Evolutionary conservation across 2,113 vertebrate species (phyloP).

Genomic region (Raja brachyura): DNA sequence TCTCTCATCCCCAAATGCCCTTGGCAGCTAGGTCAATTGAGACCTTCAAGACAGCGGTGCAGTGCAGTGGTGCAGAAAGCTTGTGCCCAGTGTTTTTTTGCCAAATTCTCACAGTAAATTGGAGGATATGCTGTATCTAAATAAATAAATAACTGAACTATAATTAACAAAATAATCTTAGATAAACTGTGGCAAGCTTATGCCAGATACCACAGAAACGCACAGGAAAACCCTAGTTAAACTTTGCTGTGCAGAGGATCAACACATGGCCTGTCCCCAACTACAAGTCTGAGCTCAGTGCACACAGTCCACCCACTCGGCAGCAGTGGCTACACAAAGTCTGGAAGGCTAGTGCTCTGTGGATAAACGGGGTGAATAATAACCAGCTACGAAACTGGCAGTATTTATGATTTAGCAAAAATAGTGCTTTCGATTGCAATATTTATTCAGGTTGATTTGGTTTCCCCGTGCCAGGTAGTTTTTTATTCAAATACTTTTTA

Average conservation of each 20-base stretch:
- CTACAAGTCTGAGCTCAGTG: neutral
- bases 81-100: neutral
- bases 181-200: neutral
- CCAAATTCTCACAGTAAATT: neutral
- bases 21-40: neutral
- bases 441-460: neutral
- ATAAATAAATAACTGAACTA: constrained; percentile 11
- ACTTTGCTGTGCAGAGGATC: neutral
- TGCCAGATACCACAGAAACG: constrained; percentile 14
- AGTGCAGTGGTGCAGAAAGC: neutral
- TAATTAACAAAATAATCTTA: constrained; percentile 31
- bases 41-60: neutral
- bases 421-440: neutral
- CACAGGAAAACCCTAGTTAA: constrained; percentile 25
- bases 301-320: constrained; percentile 28
- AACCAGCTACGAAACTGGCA: neutral
- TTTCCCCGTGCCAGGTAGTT: neutral
- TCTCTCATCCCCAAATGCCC: neutral
- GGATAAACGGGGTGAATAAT: neutral
- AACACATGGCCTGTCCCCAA: neutral
- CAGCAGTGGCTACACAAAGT: neutral
- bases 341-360: neutral
- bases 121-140: neutral
- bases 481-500: constrained; percentile 17
- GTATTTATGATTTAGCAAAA: constrained; percentile 3